Evolutionary conservation across 2,888 invertebrate genomes (phyloP).

Genomic region (Agriotes lineatus): DNA sequence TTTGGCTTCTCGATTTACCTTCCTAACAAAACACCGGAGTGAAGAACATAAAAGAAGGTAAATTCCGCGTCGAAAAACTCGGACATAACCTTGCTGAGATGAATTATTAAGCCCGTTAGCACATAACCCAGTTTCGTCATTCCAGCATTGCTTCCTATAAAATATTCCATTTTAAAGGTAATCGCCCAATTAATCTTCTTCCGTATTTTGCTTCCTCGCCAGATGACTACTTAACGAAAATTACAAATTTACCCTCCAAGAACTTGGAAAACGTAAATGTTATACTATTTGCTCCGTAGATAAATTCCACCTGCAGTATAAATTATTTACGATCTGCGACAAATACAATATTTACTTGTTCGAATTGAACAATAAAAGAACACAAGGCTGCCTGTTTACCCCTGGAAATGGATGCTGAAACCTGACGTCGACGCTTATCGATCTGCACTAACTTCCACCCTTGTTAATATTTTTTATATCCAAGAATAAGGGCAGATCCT

Average conservation of each 20-base stretch:
- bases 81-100: too few relatives aligned
- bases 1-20: too few relatives aligned
- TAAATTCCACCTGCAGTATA: background rate
- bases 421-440: constrained; percentile 8
- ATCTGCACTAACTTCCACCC: background rate
- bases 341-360: constrained; percentile 17
- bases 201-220: constrained; percentile 1
- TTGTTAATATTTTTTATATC: constrained; percentile 16
- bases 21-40: too few relatives aligned
- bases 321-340: constrained; percentile 11
- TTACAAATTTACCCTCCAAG: background rate
- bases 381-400: background rate
- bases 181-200: constrained; percentile 13
- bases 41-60: too few relatives aligned
- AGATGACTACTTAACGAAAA: constrained; percentile 9
- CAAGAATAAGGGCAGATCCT: background rate
- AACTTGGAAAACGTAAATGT: constrained; percentile 14
- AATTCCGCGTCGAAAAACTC: too few relatives aligned
- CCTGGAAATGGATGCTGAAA: background rate
- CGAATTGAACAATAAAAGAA: constrained; percentile 12
- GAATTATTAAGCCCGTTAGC: too few relatives aligned
- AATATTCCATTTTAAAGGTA: background rate
- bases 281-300: background rate
- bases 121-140: background rate
- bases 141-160: background rate